These are phyloP conservation scores for Herpailurus yagouaroundi DNA, from an alignment of 2,113 vertebrate genomes.

Conservation along the genomic window DNA sequence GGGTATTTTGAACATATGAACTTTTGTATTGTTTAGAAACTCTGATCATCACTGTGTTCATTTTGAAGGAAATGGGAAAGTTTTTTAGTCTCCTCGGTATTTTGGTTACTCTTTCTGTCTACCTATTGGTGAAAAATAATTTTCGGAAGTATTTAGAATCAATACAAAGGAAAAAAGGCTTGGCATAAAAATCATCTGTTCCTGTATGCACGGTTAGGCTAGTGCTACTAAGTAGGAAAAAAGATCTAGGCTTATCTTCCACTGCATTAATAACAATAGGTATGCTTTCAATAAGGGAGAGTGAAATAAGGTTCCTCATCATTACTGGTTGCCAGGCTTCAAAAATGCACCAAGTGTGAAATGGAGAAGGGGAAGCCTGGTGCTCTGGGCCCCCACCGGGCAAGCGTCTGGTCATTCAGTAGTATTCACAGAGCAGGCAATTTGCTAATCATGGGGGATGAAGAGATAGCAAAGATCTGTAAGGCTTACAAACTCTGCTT, in stretches of 20 bases:
- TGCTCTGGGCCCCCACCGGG: background rate
- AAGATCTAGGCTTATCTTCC: background rate
- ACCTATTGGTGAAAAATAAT: slow-evolving; percentile 25
- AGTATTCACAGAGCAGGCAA: background rate
- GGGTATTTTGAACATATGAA: background rate
- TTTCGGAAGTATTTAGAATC: slow-evolving; percentile 47
- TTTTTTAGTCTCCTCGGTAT: slow-evolving; percentile 6
- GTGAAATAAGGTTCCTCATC: background rate
- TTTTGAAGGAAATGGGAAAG: slow-evolving; percentile 14
- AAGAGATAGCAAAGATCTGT: background rate
- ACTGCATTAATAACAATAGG: background rate
- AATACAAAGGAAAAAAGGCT: background rate
- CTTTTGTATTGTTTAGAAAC: background rate
- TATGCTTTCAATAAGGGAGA: background rate
- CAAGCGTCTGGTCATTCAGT: background rate
- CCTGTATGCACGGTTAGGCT: background rate
- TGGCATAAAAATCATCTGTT: slow-evolving; percentile 30
- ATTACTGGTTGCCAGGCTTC: background rate
- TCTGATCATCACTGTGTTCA: background rate
- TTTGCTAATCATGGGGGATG: background rate
- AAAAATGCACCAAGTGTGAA: background rate
- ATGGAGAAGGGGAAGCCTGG: background rate
- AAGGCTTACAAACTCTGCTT: background rate
- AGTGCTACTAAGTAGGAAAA: background rate
- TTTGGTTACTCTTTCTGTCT: background rate